phyloP scores from a whole-genome alignment of 2,888 invertebrate species.

The Eilema caniola region DNA sequence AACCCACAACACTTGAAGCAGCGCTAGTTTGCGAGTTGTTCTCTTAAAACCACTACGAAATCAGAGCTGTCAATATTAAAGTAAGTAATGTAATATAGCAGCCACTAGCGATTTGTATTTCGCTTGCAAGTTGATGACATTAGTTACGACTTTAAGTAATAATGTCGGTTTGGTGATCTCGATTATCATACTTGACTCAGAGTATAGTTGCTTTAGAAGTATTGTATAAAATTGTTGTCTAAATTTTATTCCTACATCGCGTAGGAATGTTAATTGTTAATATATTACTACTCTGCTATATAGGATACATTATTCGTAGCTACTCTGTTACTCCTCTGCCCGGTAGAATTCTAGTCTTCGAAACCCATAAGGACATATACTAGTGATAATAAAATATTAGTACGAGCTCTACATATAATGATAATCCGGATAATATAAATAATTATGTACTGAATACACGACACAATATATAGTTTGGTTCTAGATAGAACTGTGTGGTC shows the following conservation, averaged over 20 bases:
- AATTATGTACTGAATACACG: too few relatives aligned
- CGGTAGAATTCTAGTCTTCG: too few relatives aligned
- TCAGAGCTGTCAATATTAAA: background rate
- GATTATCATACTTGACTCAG: background rate
- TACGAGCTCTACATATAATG: too few relatives aligned
- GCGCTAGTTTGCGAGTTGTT: background rate
- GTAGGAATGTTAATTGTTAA: background rate
- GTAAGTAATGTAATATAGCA: background rate
- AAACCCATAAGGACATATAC: too few relatives aligned
- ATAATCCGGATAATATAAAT: too few relatives aligned
- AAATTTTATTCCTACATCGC: background rate
- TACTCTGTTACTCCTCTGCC: too few relatives aligned
- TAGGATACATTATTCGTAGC: too few relatives aligned
- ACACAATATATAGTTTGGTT: too few relatives aligned
- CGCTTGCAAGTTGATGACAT: background rate
- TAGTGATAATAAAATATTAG: too few relatives aligned
- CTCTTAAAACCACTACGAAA: background rate
- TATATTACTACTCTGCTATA: background rate
- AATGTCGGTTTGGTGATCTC: too few relatives aligned
- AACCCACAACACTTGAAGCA: background rate
- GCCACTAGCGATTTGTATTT: background rate
- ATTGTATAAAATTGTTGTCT: background rate
- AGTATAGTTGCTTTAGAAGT: background rate
- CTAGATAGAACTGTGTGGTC: background rate
- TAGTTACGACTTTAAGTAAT: background rate